phyloP scores from a whole-genome alignment of 2,113 vertebrate species.

The Pangasianodon gigas region DNA sequence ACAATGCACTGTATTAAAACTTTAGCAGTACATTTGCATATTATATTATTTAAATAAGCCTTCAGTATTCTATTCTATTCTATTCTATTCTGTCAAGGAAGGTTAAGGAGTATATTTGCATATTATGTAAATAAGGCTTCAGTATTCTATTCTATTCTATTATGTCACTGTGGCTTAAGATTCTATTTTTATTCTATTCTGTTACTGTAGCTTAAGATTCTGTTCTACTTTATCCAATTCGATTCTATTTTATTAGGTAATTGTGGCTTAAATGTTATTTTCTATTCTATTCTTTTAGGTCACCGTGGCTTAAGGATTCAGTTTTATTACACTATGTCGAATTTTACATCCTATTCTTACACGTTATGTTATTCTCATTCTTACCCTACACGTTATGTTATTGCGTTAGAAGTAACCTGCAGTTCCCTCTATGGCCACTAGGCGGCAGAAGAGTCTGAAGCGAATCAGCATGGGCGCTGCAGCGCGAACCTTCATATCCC shows the following conservation, averaged over 20 bases:
- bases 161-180: too few species aligned
- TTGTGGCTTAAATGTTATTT: neutral
- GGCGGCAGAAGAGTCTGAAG: conserved; percentile 30
- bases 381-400: too few species aligned
- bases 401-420: neutral
- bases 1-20: neutral
- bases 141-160: too few species aligned
- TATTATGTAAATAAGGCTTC: too few species aligned
- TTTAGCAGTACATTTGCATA: neutral
- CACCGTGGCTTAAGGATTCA: neutral
- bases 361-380: too few species aligned
- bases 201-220: too few species aligned
- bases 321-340: neutral
- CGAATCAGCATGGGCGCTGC: neutral
- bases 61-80: neutral
- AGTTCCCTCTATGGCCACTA: conserved; percentile 36
- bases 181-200: too few species aligned
- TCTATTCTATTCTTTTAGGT: neutral
- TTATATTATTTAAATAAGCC: neutral
- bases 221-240: too few species aligned
- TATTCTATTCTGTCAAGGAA: too few species aligned
- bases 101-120: too few species aligned
- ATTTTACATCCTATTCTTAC: neutral
- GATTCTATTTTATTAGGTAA: neutral
- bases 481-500: neutral